Percentiles rank a stretch among this genome's conserved stretches.
These are phyloP conservation scores for Syritta pipiens DNA, from an alignment of 2,888 invertebrate species.

Conservation along the genomic window DNA sequence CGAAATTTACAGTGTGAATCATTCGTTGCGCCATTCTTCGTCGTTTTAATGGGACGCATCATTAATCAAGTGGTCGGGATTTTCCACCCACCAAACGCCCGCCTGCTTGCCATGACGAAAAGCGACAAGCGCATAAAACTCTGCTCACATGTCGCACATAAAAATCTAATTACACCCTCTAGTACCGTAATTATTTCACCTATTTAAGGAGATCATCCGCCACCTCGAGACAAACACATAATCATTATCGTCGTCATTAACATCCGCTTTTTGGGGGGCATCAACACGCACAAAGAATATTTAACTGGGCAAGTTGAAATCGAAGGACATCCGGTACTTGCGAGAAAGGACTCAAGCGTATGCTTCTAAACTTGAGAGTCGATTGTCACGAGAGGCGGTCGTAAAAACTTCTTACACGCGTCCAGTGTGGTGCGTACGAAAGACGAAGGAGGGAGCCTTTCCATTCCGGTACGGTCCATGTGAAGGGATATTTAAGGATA, in stretches of 20 bases:
- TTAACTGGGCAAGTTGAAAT: slow-evolving; percentile 28
- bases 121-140: slow-evolving; percentile 15
- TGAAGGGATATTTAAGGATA: slow-evolving; percentile 65
- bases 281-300: slow-evolving; percentile 57
- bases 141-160: slow-evolving; percentile 42
- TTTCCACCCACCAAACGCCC: background rate
- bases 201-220: slow-evolving; percentile 65
- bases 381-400: slow-evolving; percentile 67
- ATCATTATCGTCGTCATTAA: slow-evolving; percentile 53
- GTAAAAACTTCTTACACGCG: slow-evolving; percentile 65
- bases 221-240: slow-evolving; percentile 23
- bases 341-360: slow-evolving; percentile 18
- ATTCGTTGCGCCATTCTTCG: background rate
- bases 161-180: slow-evolving; percentile 56
- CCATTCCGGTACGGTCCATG: slow-evolving; percentile 20
- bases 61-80: slow-evolving; percentile 64
- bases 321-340: slow-evolving; percentile 54
- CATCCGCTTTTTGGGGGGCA: slow-evolving; percentile 46
- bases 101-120: slow-evolving; percentile 6
- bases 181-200: slow-evolving; percentile 63
- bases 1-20: slow-evolving; percentile 10
- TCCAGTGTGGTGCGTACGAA: slow-evolving; percentile 11
- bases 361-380: slow-evolving; percentile 63
- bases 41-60: slow-evolving; percentile 32
- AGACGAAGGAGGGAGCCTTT: background rate